phyloP scores from a whole-genome alignment of 2,797 vertebrate species.

The Lutjanus argentimaculatus region DNA sequence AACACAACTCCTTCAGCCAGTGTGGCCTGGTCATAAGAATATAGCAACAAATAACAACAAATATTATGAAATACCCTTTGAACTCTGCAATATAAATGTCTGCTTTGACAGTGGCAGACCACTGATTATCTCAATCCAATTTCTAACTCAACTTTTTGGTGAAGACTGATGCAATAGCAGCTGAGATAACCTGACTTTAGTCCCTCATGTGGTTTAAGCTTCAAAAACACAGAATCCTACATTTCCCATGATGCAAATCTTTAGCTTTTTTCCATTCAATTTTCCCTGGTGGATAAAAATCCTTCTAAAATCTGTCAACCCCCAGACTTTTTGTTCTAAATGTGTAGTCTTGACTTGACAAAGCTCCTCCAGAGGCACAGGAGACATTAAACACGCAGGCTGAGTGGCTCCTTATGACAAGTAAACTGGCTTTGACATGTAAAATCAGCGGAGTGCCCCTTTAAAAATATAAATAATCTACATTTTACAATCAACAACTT shows the following conservation, averaged over 20 bases:
- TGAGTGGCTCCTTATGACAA: conserved; percentile 4
- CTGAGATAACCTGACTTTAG: not conserved
- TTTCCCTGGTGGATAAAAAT: not conserved
- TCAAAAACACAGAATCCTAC: not conserved
- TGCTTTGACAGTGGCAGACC: too few relatives aligned
- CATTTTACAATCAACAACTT: conserved; percentile 9
- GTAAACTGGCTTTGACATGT: conserved; percentile 13
- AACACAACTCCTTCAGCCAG: too few relatives aligned
- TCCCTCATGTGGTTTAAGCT: not conserved
- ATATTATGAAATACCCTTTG: too few relatives aligned
- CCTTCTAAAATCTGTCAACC: not conserved
- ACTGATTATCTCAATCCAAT: too few relatives aligned
- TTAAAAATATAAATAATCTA: conserved; percentile 19
- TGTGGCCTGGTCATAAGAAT: too few relatives aligned
- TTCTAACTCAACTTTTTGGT: not conserved
- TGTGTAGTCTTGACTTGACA: not conserved
- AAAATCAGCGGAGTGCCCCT: conserved; percentile 5
- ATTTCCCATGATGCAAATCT: not conserved
- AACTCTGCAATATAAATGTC: too few relatives aligned
- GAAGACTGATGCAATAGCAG: not conserved
- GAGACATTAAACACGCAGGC: not conserved
- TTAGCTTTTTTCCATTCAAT: not conserved
- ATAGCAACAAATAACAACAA: too few relatives aligned
- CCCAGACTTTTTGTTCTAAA: not conserved
- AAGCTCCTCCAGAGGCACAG: not conserved